phyloP scores from a whole-genome alignment of 2,113 vertebrate genomes.

The Carlito syrichta region DNA sequence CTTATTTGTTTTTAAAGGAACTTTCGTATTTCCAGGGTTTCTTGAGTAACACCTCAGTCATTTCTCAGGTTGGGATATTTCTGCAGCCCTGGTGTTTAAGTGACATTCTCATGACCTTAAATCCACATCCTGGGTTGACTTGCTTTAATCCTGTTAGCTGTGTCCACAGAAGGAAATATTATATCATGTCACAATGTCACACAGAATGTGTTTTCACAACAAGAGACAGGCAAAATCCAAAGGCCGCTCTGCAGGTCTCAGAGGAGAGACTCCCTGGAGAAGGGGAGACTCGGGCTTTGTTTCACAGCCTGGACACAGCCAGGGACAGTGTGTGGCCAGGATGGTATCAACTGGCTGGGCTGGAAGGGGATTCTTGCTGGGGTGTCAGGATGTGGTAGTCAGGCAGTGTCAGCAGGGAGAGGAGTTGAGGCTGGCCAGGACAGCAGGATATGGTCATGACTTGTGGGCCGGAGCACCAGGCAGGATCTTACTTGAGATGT shows the following conservation, averaged over 20 bases:
- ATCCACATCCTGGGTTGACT: not conserved
- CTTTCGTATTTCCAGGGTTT: not conserved
- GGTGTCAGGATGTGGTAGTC: not conserved
- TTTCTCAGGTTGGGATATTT: not conserved
- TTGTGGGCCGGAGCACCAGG: too few relatives aligned
- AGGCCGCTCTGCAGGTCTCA: not conserved
- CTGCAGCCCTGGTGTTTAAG: not conserved
- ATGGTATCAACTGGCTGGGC: fast-evolving
- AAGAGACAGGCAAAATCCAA: not conserved
- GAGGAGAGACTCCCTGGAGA: not conserved
- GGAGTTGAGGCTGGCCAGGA: not conserved
- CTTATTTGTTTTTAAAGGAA: not conserved
- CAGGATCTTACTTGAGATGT: not conserved
- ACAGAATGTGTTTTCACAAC: not conserved
- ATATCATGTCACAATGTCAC: not conserved
- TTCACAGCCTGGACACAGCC: not conserved
- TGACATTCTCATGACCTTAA: not conserved
- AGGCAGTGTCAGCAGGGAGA: not conserved
- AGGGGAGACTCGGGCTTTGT: not conserved
- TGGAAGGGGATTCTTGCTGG: too few relatives aligned
- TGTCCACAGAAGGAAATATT: not conserved
- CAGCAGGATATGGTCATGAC: too few relatives aligned
- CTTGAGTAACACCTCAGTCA: not conserved
- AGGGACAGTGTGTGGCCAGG: not conserved
- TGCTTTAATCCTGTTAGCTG: not conserved